phyloP scores from a whole-genome alignment of 2,113 vertebrate species.

The Bubo bubo region DNA sequence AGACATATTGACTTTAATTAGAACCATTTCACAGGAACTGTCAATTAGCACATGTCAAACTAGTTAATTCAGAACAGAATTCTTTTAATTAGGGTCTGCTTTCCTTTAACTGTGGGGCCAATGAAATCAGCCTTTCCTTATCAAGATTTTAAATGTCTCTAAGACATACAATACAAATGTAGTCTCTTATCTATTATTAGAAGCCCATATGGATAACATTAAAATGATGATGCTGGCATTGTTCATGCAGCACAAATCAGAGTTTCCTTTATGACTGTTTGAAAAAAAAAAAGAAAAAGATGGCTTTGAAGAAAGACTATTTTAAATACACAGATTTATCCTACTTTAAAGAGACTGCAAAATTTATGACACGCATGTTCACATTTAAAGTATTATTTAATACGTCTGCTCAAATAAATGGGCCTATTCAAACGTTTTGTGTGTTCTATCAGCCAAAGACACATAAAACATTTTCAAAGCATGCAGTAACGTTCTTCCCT shows the following conservation, averaged over 20 bases:
- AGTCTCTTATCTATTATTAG: conserved; percentile 83
- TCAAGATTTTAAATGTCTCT: conserved; percentile 83
- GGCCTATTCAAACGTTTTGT: conserved; percentile 75
- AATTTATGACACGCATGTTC: conserved; percentile 77
- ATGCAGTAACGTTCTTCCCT: conserved; percentile 66
- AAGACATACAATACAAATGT: conserved; percentile 82
- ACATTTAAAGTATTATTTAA: conserved; percentile 81
- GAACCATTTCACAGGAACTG: conserved; percentile 85
- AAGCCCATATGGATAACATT: conserved; percentile 90
- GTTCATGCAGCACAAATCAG: conserved; percentile 77
- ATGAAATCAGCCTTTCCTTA: conserved; percentile 78
- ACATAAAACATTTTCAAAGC: conserved; percentile 74
- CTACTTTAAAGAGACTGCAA: conserved; percentile 74
- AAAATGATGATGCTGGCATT: conserved; percentile 87
- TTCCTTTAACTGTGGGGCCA: conserved; percentile 78
- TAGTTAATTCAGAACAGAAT: conserved; percentile 86
- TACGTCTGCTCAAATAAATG: conserved; percentile 77
- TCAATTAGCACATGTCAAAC: conserved; percentile 88
- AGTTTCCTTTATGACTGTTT: conserved; percentile 73
- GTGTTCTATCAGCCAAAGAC: conserved; percentile 74
- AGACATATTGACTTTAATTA: conserved; percentile 90
- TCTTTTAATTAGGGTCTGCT: conserved; percentile 86
- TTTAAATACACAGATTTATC: conserved; percentile 78
- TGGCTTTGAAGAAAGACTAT: conserved; percentile 76
- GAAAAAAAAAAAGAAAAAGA: conserved; percentile 43